A percentile compares a stretch with the other conserved stretches of the same genome.
Evolutionary conservation across 92 coral and sea anemone genomes (phyloP).

Genomic region (Bergia sp.): DNA sequence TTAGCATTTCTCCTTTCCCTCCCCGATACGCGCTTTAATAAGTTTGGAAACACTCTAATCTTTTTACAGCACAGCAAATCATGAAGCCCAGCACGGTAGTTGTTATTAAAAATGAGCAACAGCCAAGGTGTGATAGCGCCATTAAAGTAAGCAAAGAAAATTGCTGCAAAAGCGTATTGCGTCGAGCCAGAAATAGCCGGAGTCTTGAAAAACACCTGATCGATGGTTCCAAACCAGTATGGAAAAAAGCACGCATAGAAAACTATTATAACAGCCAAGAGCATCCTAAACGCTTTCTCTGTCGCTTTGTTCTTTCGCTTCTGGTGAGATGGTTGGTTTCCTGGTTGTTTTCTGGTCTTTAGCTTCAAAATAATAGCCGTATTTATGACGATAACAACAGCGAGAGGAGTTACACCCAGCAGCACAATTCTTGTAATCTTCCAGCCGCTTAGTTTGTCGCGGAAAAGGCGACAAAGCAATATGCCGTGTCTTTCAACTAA

Average conservation of each 20-base stretch:
- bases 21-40: not conserved
- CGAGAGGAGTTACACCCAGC: not conserved
- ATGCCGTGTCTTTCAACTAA: not conserved
- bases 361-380: slow-evolving; percentile 6
- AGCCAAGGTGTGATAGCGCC: slow-evolving; percentile 27
- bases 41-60: not conserved
- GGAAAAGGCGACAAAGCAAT: not conserved
- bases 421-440: not conserved
- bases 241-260: slow-evolving; percentile 27
- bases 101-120: not conserved
- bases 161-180: not conserved
- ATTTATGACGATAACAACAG: not conserved
- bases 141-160: slow-evolving; percentile 21
- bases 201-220: not conserved
- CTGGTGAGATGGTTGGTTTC: not conserved
- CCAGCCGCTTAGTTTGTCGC: not conserved
- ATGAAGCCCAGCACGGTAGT: not conserved
- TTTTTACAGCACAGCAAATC: slow-evolving; percentile 1
- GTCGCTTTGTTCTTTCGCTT: not conserved
- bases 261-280: slow-evolving; percentile 12
- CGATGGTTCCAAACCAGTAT: slow-evolving; percentile 21
- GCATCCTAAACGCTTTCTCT: slow-evolving; percentile 5
- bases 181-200: slow-evolving; percentile 25
- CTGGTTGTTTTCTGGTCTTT: slow-evolving; percentile 13
- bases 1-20: not conserved